These are phyloP conservation scores for Coreoperca whiteheadi DNA, from an alignment of 2,113 vertebrate species.

Conservation along the genomic window DNA sequence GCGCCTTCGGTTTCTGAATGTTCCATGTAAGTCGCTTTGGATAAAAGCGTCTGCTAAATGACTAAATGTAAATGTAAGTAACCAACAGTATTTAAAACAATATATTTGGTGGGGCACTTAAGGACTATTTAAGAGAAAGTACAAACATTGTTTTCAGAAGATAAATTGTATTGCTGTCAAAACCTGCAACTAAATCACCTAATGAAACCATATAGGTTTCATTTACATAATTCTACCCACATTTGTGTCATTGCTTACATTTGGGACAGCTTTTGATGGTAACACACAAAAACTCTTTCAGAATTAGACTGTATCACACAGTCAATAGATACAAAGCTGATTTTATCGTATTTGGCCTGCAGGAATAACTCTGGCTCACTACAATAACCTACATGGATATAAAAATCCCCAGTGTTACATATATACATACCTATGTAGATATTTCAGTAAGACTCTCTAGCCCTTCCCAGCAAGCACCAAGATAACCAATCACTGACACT, in stretches of 20 bases:
- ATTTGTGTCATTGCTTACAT: background rate
- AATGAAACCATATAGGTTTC: background rate
- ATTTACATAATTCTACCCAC: background rate
- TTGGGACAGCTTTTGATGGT: background rate
- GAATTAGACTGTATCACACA: background rate
- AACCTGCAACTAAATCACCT: background rate
- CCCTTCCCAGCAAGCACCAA: background rate
- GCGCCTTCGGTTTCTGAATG: no score
- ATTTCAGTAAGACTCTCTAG: background rate
- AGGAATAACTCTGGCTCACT: background rate
- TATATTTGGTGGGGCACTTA: no score
- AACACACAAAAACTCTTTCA: conserved; percentile 2
- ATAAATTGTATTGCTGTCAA: background rate
- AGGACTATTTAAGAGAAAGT: background rate
- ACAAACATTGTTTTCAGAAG: background rate
- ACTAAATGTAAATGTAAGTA: no score
- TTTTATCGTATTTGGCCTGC: background rate
- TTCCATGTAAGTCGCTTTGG: no score
- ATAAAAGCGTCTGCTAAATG: no score
- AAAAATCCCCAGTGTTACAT: background rate
- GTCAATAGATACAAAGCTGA: conserved; percentile 3
- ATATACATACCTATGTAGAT: background rate
- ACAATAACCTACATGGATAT: conserved; percentile 1
- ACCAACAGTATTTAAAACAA: background rate
- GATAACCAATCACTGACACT: conserved; percentile 1